phyloP scores from a whole-genome alignment of 1,140 invertebrate species.

The Cotesia glomerata region DNA sequence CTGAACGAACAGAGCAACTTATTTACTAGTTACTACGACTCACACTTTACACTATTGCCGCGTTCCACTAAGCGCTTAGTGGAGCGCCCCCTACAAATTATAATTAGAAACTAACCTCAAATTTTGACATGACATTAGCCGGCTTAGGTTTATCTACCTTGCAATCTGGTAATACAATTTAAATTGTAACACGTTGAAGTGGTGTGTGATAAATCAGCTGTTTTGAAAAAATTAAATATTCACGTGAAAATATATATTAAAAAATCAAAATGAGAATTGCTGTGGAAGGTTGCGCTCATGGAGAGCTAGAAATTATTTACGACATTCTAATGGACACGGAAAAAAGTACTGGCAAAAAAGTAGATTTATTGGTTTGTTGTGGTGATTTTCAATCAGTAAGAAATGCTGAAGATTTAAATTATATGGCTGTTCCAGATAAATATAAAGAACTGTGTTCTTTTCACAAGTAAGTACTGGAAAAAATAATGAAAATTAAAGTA shows the following conservation, averaged over 20 bases:
- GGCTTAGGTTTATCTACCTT: too few species aligned
- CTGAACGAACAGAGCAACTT: too few species aligned
- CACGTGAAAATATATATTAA: too few species aligned
- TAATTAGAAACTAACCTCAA: too few species aligned
- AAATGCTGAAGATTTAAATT: constrained; percentile 79
- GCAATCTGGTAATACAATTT: too few species aligned
- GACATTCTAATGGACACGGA: constrained; percentile 78
- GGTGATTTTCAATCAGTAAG: constrained; percentile 94
- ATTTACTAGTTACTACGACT: too few species aligned
- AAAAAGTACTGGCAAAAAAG: constrained; percentile 72
- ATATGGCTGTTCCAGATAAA: constrained; percentile 95
- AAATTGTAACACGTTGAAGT: too few species aligned
- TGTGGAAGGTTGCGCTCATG: constrained; percentile 97
- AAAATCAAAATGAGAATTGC: constrained; percentile 88
- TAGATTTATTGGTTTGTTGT: constrained; percentile 94
- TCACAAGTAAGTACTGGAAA: constrained; percentile 80
- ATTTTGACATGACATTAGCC: too few species aligned
- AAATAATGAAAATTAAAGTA: neutral
- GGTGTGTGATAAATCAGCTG: too few species aligned
- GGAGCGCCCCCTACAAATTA: too few species aligned
- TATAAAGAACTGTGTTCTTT: constrained; percentile 91
- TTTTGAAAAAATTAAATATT: neutral
- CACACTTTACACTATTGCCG: too few species aligned
- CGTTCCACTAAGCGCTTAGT: too few species aligned
- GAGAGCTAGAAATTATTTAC: constrained; percentile 95